Conservation (phyloP, 1,140 invertebrate genomes). For the Drosophila auraria region DNA sequence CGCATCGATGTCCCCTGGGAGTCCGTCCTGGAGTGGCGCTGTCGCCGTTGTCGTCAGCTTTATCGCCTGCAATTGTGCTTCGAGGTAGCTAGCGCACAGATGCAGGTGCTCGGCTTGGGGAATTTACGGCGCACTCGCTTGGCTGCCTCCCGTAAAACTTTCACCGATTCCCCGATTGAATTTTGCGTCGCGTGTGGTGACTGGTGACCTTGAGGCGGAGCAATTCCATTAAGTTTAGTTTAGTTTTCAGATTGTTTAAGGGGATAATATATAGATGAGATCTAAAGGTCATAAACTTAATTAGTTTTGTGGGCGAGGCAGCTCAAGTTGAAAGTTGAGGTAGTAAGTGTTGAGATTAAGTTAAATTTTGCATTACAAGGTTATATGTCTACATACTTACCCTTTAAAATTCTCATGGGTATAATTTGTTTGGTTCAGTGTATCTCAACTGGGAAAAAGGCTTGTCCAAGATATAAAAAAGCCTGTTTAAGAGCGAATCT, state of each 20-base stretch:
- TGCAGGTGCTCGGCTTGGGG: conserved; percentile 6
- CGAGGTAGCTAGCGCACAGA: conserved; percentile 58
- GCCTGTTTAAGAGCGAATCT: background rate
- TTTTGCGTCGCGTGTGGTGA: conserved; percentile 7
- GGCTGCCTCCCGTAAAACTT: background rate
- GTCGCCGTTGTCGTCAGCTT: conserved; percentile 78
- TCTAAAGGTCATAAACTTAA: conserved; percentile 6
- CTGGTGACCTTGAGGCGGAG: background rate
- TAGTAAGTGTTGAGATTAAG: background rate
- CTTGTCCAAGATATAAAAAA: too few relatives aligned
- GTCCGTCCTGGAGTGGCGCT: conserved; percentile 76
- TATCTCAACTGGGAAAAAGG: too few relatives aligned
- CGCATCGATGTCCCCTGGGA: conserved; percentile 68
- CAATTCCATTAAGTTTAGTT: conserved; percentile 4
- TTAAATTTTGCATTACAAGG: too few relatives aligned
- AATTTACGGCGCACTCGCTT: conserved; percentile 1
- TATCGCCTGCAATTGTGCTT: conserved; percentile 83
- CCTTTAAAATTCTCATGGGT: background rate
- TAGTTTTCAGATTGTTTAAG: background rate
- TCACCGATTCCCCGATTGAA: background rate
- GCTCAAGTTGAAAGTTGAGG: background rate
- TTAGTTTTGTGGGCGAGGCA: background rate
- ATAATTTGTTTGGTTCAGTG: background rate
- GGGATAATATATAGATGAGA: too few relatives aligned
- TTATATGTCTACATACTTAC: background rate